Conservation (phyloP, 2,797 vertebrate genomes). For the Lutjanus argentimaculatus region DNA sequence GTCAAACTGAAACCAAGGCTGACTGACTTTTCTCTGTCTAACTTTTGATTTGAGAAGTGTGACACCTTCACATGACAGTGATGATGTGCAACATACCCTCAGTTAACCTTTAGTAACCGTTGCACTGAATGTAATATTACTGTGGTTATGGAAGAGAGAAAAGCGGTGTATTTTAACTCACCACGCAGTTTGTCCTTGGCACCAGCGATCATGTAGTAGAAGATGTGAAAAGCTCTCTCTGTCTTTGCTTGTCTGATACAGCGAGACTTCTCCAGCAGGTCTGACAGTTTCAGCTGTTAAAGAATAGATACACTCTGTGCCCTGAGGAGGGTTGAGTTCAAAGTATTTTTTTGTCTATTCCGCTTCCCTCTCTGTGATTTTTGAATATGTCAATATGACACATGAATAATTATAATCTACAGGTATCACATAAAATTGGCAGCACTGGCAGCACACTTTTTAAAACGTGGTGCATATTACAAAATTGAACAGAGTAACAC, state of each 20-base stretch:
- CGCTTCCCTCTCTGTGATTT: neutral
- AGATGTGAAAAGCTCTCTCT: constrained; percentile 97
- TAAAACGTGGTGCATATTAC: neutral
- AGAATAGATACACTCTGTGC: constrained; percentile 43
- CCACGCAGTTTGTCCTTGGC: constrained; percentile 88
- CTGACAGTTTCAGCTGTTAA: constrained; percentile 82
- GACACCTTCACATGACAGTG: neutral
- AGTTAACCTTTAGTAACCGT: neutral
- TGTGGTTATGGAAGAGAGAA: neutral
- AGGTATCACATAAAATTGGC: neutral
- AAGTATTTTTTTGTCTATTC: neutral
- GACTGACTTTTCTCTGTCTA: neutral
- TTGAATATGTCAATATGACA: neutral
- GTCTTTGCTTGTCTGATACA: constrained; percentile 96
- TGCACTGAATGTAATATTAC: neutral
- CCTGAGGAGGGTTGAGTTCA: neutral
- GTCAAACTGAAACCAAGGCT: neutral
- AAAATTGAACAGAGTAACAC: neutral
- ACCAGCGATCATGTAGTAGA: constrained; percentile 96
- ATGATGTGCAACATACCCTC: neutral
- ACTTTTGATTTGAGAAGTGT: neutral
- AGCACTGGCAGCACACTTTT: neutral
- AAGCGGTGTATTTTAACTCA: constrained; percentile 12
- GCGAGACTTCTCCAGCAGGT: constrained; percentile 97
- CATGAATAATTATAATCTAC: neutral